These are phyloP conservation scores for Pao palembangensis DNA, from an alignment of 2,113 vertebrate species.

Conservation along the genomic window DNA sequence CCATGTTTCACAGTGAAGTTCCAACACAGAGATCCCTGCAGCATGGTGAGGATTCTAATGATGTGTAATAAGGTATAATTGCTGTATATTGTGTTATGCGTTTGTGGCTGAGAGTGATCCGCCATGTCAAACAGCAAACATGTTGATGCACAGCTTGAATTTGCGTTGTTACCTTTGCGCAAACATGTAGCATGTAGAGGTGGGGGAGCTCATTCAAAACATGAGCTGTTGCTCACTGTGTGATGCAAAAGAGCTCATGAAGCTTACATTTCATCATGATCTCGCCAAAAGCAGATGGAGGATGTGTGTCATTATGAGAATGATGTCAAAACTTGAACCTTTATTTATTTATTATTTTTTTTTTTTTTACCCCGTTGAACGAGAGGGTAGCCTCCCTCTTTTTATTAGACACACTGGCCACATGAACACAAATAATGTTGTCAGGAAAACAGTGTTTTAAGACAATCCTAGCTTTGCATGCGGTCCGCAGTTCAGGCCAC, in stretches of 20 bases:
- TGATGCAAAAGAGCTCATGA: conserved; percentile 34
- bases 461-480: not conserved
- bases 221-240: conserved; percentile 11
- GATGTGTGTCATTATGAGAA: conserved; percentile 23
- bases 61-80: not conserved
- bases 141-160: conserved; percentile 9
- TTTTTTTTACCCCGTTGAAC: not conserved
- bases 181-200: conserved; percentile 4
- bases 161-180: not conserved
- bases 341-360: not conserved
- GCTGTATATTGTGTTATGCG: not conserved
- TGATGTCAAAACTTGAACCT: not conserved
- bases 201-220: conserved; percentile 9
- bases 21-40: conserved; percentile 40
- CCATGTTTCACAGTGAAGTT: conserved; percentile 33
- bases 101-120: too few relatives aligned
- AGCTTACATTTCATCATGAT: conserved; percentile 24
- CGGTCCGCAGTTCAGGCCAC: not conserved
- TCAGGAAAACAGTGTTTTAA: too few relatives aligned
- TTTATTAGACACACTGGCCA: not conserved
- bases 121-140: not conserved
- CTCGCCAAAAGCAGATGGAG: conserved; percentile 18
- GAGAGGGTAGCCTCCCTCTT: too few relatives aligned
- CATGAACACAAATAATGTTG: too few relatives aligned
- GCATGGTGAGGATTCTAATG: not conserved